Percentiles rank a stretch among this genome's conserved stretches.
Conservation (phyloP, 2,113 vertebrate species). For the Rhynchopsitta pachyrhyncha region DNA sequence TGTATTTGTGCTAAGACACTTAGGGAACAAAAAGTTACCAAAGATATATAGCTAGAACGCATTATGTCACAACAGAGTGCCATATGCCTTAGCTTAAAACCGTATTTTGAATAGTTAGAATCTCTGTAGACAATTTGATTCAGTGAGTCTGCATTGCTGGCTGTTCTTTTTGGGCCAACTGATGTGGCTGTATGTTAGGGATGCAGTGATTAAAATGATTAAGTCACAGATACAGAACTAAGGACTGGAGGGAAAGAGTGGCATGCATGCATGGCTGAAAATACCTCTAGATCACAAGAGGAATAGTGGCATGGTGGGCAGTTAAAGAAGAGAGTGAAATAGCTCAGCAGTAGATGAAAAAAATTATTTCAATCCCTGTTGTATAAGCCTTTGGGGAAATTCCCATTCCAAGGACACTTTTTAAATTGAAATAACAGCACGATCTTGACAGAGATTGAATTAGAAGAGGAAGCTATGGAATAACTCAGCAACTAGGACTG, state of each 20-base stretch:
- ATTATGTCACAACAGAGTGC: background rate
- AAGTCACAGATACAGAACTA: background rate
- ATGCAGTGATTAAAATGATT: background rate
- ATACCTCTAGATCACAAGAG: background rate
- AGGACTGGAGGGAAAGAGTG: background rate
- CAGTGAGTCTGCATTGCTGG: background rate
- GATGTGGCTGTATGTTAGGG: background rate
- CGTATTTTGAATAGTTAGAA: background rate
- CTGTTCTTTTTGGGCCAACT: background rate
- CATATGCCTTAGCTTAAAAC: background rate
- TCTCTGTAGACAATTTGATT: background rate
- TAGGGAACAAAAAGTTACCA: background rate
- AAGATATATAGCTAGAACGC: background rate
- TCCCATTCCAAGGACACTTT: conserved; percentile 45
- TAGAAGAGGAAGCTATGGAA: background rate
- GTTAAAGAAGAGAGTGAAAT: conserved; percentile 1
- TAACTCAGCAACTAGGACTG: conserved; percentile 27
- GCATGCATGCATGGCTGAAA: background rate
- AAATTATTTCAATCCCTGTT: background rate
- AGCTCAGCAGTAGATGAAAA: background rate
- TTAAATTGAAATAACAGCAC: conserved; percentile 33
- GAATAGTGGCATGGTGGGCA: background rate
- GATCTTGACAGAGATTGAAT: conserved; percentile 26
- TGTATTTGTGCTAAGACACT: background rate
- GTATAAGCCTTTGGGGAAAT: conserved; percentile 35